Evolutionary conservation across 2,797 vertebrate species (phyloP).

Genomic region (Euthynnus affinis): DNA sequence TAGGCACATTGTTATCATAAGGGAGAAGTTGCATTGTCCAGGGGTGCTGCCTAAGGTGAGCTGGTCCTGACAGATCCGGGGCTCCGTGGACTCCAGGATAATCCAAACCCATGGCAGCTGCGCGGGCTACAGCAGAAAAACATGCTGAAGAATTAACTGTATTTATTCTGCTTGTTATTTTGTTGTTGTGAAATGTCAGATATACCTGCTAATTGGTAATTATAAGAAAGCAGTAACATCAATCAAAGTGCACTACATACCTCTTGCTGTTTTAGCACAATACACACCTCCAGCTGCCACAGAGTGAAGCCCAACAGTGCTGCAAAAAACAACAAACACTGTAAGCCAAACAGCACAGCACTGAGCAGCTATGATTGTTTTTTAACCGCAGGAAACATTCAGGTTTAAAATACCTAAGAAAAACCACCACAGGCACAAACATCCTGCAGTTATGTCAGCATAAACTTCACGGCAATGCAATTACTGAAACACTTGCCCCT

Average conservation of each 20-base stretch:
- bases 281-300: conserved; percentile 76
- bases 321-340: conserved; percentile 55
- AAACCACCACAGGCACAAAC: conserved; percentile 37
- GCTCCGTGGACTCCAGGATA: conserved; percentile 65
- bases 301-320: conserved; percentile 55
- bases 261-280: conserved; percentile 79
- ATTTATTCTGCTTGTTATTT: neutral
- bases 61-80: conserved; percentile 34
- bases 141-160: neutral
- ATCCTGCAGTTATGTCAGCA: conserved; percentile 53
- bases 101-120: conserved; percentile 71
- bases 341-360: conserved; percentile 23
- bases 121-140: conserved; percentile 56
- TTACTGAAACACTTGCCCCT: conserved; percentile 32
- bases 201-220: conserved; percentile 48
- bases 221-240: conserved; percentile 24
- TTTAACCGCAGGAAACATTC: conserved; percentile 26
- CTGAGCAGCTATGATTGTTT: conserved; percentile 13
- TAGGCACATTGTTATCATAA: neutral
- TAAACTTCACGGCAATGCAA: conserved; percentile 30
- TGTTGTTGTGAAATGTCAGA: conserved; percentile 40
- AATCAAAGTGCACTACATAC: conserved; percentile 54
- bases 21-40: neutral
- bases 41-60: conserved; percentile 2
- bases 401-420: conserved; percentile 65